Conservation (phyloP, 2,113 vertebrate genomes). For the Illadopsis cleaveri region DNA sequence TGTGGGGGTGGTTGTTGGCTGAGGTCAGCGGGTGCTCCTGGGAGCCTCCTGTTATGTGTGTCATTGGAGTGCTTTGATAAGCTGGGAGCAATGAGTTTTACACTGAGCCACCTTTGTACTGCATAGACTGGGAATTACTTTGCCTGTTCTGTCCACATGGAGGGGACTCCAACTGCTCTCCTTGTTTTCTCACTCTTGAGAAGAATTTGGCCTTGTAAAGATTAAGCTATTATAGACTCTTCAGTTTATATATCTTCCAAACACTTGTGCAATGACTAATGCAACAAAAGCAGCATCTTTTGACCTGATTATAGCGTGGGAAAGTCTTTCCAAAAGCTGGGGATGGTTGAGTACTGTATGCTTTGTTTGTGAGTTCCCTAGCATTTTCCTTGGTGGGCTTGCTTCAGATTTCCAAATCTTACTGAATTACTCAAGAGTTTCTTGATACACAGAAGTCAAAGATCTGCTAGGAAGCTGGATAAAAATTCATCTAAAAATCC, state of each 20-base stretch:
- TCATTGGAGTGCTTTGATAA: neutral
- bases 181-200: neutral
- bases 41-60: neutral
- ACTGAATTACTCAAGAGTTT: neutral
- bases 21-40: neutral
- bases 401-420: neutral
- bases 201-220: slow-evolving; percentile 30
- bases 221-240: neutral
- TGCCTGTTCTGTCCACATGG: neutral
- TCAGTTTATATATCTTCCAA: slow-evolving; percentile 1
- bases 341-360: neutral
- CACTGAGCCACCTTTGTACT: neutral
- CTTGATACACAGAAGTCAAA: neutral
- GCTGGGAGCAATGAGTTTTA: neutral
- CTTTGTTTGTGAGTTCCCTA: neutral
- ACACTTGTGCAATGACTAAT: slow-evolving; percentile 36
- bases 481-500: neutral
- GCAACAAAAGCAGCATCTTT: slow-evolving; percentile 11
- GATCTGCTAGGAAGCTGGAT: neutral
- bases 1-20: neutral
- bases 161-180: neutral
- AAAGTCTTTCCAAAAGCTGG: neutral
- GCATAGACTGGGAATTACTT: neutral
- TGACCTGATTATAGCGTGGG: neutral
- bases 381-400: neutral